Evolutionary conservation across 2,113 vertebrate genomes (phyloP), one percentile per base, ranked within the genome.

Genomic region (Gopherus evgoodei): DNA sequence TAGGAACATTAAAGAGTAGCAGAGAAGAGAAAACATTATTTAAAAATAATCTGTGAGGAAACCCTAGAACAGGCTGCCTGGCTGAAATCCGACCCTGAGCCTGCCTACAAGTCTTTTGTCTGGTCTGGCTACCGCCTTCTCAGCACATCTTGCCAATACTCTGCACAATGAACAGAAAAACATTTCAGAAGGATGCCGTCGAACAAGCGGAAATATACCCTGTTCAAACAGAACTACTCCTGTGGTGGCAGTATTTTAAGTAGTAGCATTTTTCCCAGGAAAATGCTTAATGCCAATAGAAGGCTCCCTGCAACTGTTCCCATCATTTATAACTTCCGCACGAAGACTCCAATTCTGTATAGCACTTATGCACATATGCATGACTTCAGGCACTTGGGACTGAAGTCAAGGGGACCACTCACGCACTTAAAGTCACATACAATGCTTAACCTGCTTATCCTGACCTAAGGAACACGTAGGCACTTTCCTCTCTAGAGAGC

Each of bases 61-160:
- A 97, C 85, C 86, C 79, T 96, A 97, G 94, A 95, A 83, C 44
- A 82, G 31, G 78, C 85, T 93, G 83, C 53, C 13, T 75, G 76
- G 82, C 83, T 97, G 95, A 96, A 97, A 98, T 91, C 81, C 88
- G 91, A 94, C 91, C 92, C 91, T 89, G 84, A 83, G 57, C 89
- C 78, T 96, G 56, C 25, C 2, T 88, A 81, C 91, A 84, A 50
- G 35, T 87, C 87, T 91, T 96, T 96, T 88, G 83, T 95, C 79
- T 89, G 90, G 81, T 91, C 93, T 95, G 72, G 83, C 96, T 95
- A 95, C 90, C 62, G 38, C 59, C 83, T 38, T 59, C 87, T 88
- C 50, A 19, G 79, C 82, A 81, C 56, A 57, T 62, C 35, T 84
- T 97, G 97, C 95, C 95, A 96, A 85, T 59, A 38, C n/a, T 85